Evolutionary conservation across 64 coral and sea anemone genomes (phyloP), one percentile per base, ranked within the genome.

Genomic region (Cladopsammia gracilis): DNA sequence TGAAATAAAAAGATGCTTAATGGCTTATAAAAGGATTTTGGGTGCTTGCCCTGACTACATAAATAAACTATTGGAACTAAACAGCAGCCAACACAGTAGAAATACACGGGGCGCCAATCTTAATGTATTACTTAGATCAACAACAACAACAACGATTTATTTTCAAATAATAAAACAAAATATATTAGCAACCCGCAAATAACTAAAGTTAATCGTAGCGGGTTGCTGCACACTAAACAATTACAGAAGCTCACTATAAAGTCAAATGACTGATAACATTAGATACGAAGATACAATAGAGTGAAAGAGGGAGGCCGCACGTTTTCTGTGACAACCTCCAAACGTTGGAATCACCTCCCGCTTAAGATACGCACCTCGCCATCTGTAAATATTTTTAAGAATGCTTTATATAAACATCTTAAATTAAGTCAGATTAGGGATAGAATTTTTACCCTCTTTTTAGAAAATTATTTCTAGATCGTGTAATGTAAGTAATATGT

Each of bases 281-380:
- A n/a, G n/a, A n/a, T n/a, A n/a, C n/a, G n/a, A 84, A 59, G 26
- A 84, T 84, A 84, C 51, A 84, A 84, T 34, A 84, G 56, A 81
- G 54, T 15, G 50, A 81, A 49, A 14, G 78, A 56, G 5, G 80
- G 56, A 64, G 80, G 80, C 24, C 56, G 58, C 34, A 84, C 80
- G 43, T 84, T 84, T 84, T 62, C 80, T 23, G 80, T 84, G 58
- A 64, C 34, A 62, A 24, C 80, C 4, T 62, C 62, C n/a, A 64
- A 62, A 57, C 23, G 24, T 22, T 84, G 7, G 80, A 64, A 84
- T 84, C 58, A 62, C 42, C 58, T 84, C 34, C 42, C 15, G 34
- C 48, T 76, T 47, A 76, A 22, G 14, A 0, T 76, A 47, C 25
- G 48, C 48, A 65, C 62, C 62, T 65, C 62, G 15, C n/a, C 62